Conservation (phyloP, 2,888 invertebrate genomes). For the Dasypolia templi region DNA sequence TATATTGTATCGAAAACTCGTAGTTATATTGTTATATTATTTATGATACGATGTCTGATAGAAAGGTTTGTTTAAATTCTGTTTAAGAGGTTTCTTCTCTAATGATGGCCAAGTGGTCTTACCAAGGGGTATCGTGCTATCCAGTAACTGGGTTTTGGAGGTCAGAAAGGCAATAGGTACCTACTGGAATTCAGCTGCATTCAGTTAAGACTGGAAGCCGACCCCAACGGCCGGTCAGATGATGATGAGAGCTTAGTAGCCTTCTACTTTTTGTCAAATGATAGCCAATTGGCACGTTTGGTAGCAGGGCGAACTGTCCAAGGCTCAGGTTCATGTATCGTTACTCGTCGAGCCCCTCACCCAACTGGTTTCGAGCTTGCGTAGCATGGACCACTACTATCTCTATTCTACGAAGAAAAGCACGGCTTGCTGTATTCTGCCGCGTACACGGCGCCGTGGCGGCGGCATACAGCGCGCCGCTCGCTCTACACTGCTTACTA, state of each 20-base stretch:
- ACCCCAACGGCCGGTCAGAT: background rate
- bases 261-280: background rate
- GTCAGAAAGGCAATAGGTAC: background rate
- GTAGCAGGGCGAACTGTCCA: too few relatives aligned
- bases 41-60: conserved; percentile 42
- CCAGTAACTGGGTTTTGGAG: background rate
- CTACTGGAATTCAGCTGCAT: too few relatives aligned
- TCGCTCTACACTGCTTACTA: too few relatives aligned
- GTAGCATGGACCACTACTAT: too few relatives aligned
- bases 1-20: conserved; percentile 60
- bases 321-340: too few relatives aligned
- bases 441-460: too few relatives aligned
- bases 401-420: too few relatives aligned
- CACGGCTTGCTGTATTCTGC: too few relatives aligned
- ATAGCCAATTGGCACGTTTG: too few relatives aligned
- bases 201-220: background rate
- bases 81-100: background rate
- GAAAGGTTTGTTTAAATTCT: background rate
- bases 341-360: too few relatives aligned
- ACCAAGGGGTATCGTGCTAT: background rate
- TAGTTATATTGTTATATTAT: conserved; percentile 27
- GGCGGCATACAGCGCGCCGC: too few relatives aligned
- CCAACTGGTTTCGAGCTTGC: too few relatives aligned
- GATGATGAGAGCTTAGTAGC: background rate
- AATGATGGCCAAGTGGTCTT: background rate